Percentiles rank a stretch among this genome's conserved stretches.
These are phyloP conservation scores for Eupelmus urozonus DNA, from an alignment of 2,888 invertebrate genomes.

Conservation along the genomic window DNA sequence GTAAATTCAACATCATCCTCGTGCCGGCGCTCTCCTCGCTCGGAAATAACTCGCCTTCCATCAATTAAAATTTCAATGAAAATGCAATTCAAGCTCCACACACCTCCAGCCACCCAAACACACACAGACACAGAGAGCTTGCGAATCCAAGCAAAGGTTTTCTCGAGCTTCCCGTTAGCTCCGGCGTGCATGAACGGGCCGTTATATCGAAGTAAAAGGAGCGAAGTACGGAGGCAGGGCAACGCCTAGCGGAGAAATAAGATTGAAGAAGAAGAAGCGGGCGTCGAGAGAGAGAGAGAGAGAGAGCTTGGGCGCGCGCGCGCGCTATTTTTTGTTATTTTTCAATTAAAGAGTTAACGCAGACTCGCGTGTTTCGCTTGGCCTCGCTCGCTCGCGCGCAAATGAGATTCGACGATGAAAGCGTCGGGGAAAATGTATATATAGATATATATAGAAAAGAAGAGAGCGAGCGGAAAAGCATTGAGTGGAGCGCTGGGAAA, in stretches of 20 bases:
- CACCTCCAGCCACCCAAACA: too few species aligned
- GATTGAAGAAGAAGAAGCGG: conserved; percentile 23
- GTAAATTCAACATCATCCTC: too few species aligned
- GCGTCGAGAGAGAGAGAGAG: conserved; percentile 2
- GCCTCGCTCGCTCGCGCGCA: conserved; percentile 57
- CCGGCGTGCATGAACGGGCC: neutral
- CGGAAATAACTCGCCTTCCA: too few species aligned
- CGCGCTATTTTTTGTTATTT: conserved; percentile 54
- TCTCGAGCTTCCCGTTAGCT: too few species aligned
- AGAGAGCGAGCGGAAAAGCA: neutral
- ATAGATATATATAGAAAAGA: neutral
- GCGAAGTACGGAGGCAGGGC: conserved; percentile 2
- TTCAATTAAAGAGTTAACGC: conserved; percentile 54
- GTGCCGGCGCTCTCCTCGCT: too few species aligned
- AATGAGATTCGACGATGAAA: conserved; percentile 65
- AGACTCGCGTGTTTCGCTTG: conserved; percentile 52
- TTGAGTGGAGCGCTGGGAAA: neutral
- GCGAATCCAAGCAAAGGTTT: conserved; percentile 25
- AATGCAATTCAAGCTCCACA: neutral
- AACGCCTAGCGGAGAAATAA: conserved; percentile 17
- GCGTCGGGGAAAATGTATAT: conserved; percentile 17
- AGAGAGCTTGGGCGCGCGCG: neutral
- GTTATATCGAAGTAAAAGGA: conserved; percentile 29
- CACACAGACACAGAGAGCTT: too few species aligned
- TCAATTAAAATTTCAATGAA: conserved; percentile 14